Evolutionary conservation across 2,113 vertebrate genomes (phyloP).

Genomic region (Sinocyclocheilus anshuiensis): DNA sequence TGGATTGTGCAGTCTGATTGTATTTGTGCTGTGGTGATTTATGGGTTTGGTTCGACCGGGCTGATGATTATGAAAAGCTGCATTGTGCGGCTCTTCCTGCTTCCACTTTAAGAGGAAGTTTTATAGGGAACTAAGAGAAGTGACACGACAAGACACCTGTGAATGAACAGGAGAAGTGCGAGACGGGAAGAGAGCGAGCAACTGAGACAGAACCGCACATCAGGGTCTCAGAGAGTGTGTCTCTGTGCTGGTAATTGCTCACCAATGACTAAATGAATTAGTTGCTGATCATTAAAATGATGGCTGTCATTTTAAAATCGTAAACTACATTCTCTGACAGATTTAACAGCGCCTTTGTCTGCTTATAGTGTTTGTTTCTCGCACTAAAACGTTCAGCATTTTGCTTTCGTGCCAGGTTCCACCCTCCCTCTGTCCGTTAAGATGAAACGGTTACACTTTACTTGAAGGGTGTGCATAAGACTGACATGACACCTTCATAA

Average conservation of each 20-base stretch:
- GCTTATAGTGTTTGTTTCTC: no score
- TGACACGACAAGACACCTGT: neutral
- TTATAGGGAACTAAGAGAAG: conserved; percentile 61
- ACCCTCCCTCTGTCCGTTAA: no score
- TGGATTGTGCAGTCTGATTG: conserved; percentile 70
- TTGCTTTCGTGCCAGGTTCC: no score
- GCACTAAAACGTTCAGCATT: no score
- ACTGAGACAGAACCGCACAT: neutral
- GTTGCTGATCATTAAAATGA: neutral
- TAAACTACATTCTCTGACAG: neutral
- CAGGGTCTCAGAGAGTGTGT: neutral
- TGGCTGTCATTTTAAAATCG: neutral
- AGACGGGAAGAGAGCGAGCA: neutral
- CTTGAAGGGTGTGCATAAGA: no score
- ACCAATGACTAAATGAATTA: neutral
- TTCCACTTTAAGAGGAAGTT: conserved; percentile 64
- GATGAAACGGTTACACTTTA: no score
- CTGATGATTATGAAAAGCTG: conserved; percentile 66
- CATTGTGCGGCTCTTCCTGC: conserved; percentile 49
- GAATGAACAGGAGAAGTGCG: neutral
- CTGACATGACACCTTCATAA: no score
- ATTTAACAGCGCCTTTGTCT: no score
- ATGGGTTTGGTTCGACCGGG: conserved; percentile 63
- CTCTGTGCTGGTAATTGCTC: neutral
- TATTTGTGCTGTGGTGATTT: conserved; percentile 75